Evolutionary conservation across 1,140 invertebrate genomes (phyloP).

Genomic region (Drosophila ercepeae): DNA sequence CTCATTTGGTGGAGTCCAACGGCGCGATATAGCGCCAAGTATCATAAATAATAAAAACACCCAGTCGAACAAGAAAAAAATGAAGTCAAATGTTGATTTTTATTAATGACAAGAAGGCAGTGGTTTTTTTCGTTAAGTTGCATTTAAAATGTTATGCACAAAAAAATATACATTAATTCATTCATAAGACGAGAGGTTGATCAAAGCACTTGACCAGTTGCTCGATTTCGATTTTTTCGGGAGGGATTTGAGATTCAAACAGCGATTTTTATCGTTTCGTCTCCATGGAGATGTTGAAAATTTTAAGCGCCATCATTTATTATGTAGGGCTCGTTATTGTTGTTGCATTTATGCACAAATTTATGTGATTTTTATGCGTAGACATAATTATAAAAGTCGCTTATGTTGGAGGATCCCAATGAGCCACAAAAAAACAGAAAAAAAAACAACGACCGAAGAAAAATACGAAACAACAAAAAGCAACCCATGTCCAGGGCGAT

Average conservation of each 20-base stretch:
- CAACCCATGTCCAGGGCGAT: slow-evolving; percentile 20
- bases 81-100: slow-evolving; percentile 49
- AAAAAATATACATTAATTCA: slow-evolving; percentile 69
- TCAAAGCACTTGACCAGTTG: slow-evolving; percentile 60
- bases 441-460: background rate
- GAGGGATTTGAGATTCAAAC: slow-evolving; percentile 55
- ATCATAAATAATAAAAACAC: slow-evolving; percentile 79
- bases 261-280: slow-evolving; percentile 67
- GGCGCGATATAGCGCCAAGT: slow-evolving; percentile 63
- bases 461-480: slow-evolving; percentile 12
- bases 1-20: slow-evolving; percentile 39
- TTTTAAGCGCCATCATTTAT: slow-evolving; percentile 83
- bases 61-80: slow-evolving; percentile 28
- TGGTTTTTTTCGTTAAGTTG: slow-evolving; percentile 50
- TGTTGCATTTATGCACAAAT: slow-evolving; percentile 80
- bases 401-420: slow-evolving; percentile 35
- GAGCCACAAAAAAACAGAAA: slow-evolving; percentile 11
- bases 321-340: slow-evolving; percentile 67
- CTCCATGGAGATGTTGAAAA: slow-evolving; percentile 77
- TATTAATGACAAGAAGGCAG: slow-evolving; percentile 70
- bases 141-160: slow-evolving; percentile 48
- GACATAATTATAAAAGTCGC: slow-evolving; percentile 82
- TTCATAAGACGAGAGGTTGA: slow-evolving; percentile 59
- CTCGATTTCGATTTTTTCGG: slow-evolving; percentile 24
- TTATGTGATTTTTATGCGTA: slow-evolving; percentile 84